These are phyloP conservation scores for Brachyhypopomus gauderio DNA, from an alignment of 2,113 vertebrate genomes.

Conservation along the genomic window DNA sequence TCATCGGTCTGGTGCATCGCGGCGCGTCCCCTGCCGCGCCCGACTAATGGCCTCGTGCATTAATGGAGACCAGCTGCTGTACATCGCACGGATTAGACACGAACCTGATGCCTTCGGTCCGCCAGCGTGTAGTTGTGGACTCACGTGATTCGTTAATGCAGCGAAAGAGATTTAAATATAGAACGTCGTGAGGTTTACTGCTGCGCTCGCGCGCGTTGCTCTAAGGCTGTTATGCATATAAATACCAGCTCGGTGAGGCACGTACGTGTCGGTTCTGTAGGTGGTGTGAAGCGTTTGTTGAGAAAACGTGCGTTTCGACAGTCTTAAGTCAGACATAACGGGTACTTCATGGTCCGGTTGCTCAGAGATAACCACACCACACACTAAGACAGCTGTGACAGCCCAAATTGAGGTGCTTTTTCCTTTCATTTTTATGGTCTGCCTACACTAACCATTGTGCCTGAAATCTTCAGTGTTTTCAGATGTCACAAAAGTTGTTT, in stretches of 20 bases:
- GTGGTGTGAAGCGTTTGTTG: constrained; percentile 43
- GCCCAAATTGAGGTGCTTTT: background rate
- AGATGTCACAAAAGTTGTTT: background rate
- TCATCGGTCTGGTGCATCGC: constrained; percentile 28
- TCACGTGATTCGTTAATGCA: constrained; percentile 20
- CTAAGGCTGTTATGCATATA: constrained; percentile 31
- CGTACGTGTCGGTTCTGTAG: constrained; percentile 28
- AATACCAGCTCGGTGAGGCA: constrained; percentile 36
- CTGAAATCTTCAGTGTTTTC: background rate
- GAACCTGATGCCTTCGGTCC: constrained; percentile 34
- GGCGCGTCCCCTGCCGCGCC: constrained; percentile 34
- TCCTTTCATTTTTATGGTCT: background rate
- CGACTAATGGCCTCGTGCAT: constrained; percentile 39
- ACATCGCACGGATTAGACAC: constrained; percentile 26
- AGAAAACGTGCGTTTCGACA: background rate
- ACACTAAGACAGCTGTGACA: background rate
- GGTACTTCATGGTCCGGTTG: constrained; percentile 16
- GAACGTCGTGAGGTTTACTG: constrained; percentile 2
- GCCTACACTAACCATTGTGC: background rate
- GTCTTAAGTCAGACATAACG: constrained; percentile 6
- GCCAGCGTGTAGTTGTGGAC: background rate
- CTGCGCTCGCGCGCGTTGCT: background rate
- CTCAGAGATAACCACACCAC: constrained; percentile 20
- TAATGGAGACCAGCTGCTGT: constrained; percentile 31
- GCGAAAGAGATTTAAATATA: constrained; percentile 40